Percentiles rank a stretch among this genome's conserved stretches.
phyloP scores from a whole-genome alignment of 1,140 invertebrate genomes.

The Cydia pomonella region DNA sequence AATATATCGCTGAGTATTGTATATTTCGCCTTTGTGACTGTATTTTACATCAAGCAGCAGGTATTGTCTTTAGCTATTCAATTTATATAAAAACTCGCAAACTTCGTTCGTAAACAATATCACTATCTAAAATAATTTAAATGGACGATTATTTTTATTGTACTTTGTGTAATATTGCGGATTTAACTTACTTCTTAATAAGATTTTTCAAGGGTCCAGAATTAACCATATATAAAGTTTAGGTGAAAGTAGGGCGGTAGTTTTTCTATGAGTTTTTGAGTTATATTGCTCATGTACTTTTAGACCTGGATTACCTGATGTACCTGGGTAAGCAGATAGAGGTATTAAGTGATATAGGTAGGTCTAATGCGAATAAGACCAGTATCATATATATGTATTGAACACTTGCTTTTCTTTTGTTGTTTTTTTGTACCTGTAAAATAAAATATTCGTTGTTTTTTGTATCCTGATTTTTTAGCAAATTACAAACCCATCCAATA shows the following conservation, averaged over 20 bases:
- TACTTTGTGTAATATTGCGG: not conserved
- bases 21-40: not conserved
- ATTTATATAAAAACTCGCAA: too few relatives aligned
- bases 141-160: conserved; percentile 12
- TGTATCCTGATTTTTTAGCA: not conserved
- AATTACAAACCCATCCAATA: not conserved
- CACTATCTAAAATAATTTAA: conserved; percentile 5
- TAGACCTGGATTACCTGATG: too few relatives aligned
- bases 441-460: conserved; percentile 10
- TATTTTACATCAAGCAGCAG: not conserved
- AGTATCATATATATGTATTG: too few relatives aligned
- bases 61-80: not conserved
- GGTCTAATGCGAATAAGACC: too few relatives aligned
- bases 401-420: not conserved
- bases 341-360: too few relatives aligned
- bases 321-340: too few relatives aligned
- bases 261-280: too few relatives aligned
- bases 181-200: not conserved
- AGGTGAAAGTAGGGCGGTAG: too few relatives aligned
- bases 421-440: not conserved
- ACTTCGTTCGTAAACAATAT: not conserved
- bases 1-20: conserved; percentile 11
- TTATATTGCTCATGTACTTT: too few relatives aligned
- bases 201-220: not conserved
- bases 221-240: not conserved